Conservation (phyloP, 2,888 invertebrate genomes). For the Chloroclysta siterata region DNA sequence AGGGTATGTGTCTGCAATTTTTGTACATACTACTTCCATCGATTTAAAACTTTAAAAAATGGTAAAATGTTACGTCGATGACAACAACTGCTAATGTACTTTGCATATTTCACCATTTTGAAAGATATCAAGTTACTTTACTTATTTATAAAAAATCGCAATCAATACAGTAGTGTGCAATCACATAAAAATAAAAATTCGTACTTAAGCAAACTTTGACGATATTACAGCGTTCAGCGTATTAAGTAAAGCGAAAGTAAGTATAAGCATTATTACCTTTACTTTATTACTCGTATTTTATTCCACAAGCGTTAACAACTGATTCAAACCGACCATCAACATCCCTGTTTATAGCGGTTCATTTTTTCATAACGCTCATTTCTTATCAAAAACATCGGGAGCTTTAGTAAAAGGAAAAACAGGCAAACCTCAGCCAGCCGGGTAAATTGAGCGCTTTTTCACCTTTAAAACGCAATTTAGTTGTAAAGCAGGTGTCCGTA, state of each 20-base stretch:
- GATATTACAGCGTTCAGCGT: too few relatives aligned
- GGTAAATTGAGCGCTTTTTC: constrained; percentile 58
- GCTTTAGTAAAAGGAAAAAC: constrained; percentile 47
- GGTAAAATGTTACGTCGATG: too few relatives aligned
- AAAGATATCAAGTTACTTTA: too few relatives aligned
- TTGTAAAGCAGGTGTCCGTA: constrained; percentile 12
- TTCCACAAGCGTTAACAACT: constrained; percentile 24
- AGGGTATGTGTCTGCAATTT: too few relatives aligned
- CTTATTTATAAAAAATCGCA: too few relatives aligned
- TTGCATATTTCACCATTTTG: too few relatives aligned
- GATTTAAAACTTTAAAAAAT: too few relatives aligned
- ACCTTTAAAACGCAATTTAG: constrained; percentile 39
- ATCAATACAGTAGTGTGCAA: too few relatives aligned
- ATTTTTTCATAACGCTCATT: constrained; percentile 43
- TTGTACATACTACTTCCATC: too few relatives aligned
- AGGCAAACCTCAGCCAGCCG: constrained; percentile 49
- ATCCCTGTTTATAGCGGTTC: constrained; percentile 39
- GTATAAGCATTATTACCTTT: not conserved
- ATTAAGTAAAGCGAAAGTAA: not conserved
- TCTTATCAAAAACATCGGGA: constrained; percentile 43
- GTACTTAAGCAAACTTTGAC: too few relatives aligned
- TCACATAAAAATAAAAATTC: too few relatives aligned
- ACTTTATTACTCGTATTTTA: constrained; percentile 3
- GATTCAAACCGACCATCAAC: constrained; percentile 34
- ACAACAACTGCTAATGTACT: too few relatives aligned